Evolutionary conservation across 2,797 vertebrate genomes (phyloP).

Genomic region (Eospalax fontanierii): DNA sequence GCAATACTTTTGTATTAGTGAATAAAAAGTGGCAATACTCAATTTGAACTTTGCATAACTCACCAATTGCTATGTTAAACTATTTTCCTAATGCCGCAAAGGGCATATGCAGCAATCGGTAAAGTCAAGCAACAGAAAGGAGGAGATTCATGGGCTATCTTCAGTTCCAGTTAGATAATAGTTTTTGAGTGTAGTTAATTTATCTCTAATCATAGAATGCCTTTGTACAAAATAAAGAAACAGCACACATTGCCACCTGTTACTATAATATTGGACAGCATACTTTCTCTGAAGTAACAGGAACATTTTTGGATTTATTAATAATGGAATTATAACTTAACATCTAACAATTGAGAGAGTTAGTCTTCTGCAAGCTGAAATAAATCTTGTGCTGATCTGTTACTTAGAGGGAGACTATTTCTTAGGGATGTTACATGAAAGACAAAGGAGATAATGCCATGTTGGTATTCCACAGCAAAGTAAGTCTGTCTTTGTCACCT

Average conservation of each 20-base stretch:
- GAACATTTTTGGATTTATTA: slow-evolving; percentile 1
- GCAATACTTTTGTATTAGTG: slow-evolving; percentile 34
- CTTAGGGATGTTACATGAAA: not conserved
- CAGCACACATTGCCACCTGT: not conserved
- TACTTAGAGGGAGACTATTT: slow-evolving; percentile 36
- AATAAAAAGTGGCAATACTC: slow-evolving; percentile 44
- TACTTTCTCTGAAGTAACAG: slow-evolving; percentile 14
- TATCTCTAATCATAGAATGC: not conserved
- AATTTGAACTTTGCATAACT: slow-evolving; percentile 51
- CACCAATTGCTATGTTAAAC: slow-evolving; percentile 43
- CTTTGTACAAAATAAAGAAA: not conserved
- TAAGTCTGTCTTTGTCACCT: not conserved
- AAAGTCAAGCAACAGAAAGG: slow-evolving; percentile 53
- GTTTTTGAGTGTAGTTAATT: slow-evolving; percentile 1
- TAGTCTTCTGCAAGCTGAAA: slow-evolving; percentile 41
- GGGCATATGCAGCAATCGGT: not conserved
- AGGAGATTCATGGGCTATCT: not conserved
- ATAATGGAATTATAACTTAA: slow-evolving; percentile 43
- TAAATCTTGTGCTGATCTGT: slow-evolving; percentile 44
- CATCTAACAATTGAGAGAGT: not conserved
- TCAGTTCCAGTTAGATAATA: slow-evolving; percentile 47
- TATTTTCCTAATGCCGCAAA: slow-evolving; percentile 47
- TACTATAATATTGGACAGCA: not conserved
- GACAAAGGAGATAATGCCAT: not conserved
- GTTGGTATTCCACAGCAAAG: slow-evolving; percentile 7